phyloP scores from a whole-genome alignment of 2,113 vertebrate genomes.

The Ictalurus punctatus region DNA sequence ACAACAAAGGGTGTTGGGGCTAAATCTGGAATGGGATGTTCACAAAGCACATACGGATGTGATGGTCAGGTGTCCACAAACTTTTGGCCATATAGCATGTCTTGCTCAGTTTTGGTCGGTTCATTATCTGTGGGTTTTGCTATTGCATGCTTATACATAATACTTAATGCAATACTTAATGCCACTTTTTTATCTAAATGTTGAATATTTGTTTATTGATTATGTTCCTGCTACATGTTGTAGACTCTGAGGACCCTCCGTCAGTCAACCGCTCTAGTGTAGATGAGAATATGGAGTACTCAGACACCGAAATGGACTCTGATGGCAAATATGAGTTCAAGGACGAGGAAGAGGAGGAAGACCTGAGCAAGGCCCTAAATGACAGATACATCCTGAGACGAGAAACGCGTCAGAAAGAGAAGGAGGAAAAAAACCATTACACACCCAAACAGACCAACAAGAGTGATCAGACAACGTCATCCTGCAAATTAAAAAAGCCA shows the following conservation, averaged over 20 bases:
- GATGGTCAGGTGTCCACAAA: background rate
- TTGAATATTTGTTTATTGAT: background rate
- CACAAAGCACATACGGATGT: background rate
- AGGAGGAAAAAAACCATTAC: conserved; percentile 80
- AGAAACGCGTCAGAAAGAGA: conserved; percentile 84
- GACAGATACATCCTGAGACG: conserved; percentile 86
- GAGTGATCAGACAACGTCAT: conserved; percentile 73
- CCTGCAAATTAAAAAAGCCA: conserved; percentile 86
- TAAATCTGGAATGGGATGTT: background rate
- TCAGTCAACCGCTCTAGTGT: conserved; percentile 94
- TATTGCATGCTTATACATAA: background rate
- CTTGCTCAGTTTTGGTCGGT: background rate
- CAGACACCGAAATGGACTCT: too few relatives aligned
- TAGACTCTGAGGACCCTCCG: conserved; percentile 92
- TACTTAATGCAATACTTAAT: background rate
- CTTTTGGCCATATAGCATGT: background rate
- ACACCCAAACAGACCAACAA: conserved; percentile 85
- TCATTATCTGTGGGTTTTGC: background rate
- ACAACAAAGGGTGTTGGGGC: background rate
- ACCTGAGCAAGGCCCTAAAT: too few relatives aligned
- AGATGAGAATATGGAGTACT: conserved; percentile 90
- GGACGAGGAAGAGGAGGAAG: conserved; percentile 74
- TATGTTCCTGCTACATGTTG: conserved; percentile 37
- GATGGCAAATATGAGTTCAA: too few relatives aligned
- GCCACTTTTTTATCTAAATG: background rate